Percentiles rank a stretch among this genome's conserved stretches.
phyloP scores from a whole-genome alignment of 2,797 vertebrate genomes.

The Parauchenoglanis punctatus region DNA sequence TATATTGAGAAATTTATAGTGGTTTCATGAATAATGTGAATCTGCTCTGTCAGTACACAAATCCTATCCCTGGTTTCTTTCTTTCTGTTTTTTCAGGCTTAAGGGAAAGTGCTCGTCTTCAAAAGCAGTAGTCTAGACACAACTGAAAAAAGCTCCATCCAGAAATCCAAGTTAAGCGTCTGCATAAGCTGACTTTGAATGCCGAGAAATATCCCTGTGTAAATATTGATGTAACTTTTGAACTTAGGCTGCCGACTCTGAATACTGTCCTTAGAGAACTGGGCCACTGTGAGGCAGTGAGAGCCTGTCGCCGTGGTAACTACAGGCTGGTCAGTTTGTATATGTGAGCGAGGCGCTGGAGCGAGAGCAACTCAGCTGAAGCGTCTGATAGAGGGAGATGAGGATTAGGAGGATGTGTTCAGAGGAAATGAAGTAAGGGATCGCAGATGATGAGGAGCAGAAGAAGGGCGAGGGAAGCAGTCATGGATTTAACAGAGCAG shows the following conservation, averaged over 20 bases:
- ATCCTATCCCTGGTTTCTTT: neutral
- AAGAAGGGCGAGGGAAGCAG: constrained; percentile 21
- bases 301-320: constrained; percentile 56
- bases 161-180: constrained; percentile 1
- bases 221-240: constrained; percentile 23
- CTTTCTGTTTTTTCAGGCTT: neutral
- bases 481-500: constrained; percentile 37
- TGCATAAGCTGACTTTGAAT: neutral
- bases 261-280: neutral
- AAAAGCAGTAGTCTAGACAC: neutral
- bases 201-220: neutral
- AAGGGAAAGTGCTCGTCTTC: neutral
- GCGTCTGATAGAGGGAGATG: constrained; percentile 48
- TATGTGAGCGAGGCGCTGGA: constrained; percentile 35
- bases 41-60: neutral
- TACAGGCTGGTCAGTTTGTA: constrained; percentile 43
- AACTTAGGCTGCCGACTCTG: neutral
- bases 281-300: neutral
- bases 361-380: constrained; percentile 51
- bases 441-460: constrained; percentile 25
- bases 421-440: constrained; percentile 57
- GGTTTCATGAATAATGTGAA: neutral
- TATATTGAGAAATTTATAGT: neutral
- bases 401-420: constrained; percentile 61
- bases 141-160: neutral